Conservation (phyloP, 2,113 vertebrate species). For the Brienomyrus brachyistius region DNA sequence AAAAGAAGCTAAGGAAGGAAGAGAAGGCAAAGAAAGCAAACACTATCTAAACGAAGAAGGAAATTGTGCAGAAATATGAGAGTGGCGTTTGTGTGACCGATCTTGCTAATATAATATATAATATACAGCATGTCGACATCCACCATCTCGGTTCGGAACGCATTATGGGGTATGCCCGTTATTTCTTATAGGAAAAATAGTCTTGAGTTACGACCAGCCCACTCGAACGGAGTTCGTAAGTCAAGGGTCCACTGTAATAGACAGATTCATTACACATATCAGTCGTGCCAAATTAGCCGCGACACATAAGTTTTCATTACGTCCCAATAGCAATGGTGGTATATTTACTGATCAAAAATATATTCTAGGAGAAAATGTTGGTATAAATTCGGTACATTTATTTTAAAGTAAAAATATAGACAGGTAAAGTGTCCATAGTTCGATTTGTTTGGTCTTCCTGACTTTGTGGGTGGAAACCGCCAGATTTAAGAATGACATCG, state of each 20-base stretch:
- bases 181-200: too few species aligned
- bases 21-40: too few species aligned
- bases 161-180: too few species aligned
- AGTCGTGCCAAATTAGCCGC: background rate
- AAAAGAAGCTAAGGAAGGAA: too few species aligned
- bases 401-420: background rate
- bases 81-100: too few species aligned
- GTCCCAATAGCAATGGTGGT: background rate
- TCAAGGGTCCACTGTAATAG: background rate
- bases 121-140: too few species aligned
- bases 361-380: background rate
- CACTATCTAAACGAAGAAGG: too few species aligned
- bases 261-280: background rate
- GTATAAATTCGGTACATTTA: background rate
- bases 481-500: background rate
- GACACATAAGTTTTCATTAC: background rate
- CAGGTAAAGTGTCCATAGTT: background rate
- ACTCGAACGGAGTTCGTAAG: too few species aligned
- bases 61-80: too few species aligned
- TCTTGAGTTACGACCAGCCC: too few species aligned
- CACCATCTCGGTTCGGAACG: too few species aligned
- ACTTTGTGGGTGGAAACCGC: conserved; percentile 9
- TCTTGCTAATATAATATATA: too few species aligned
- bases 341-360: background rate
- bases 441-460: background rate